These are phyloP conservation scores for Drosophila truncata DNA, from an alignment of 1,140 invertebrate species.

Conservation along the genomic window DNA sequence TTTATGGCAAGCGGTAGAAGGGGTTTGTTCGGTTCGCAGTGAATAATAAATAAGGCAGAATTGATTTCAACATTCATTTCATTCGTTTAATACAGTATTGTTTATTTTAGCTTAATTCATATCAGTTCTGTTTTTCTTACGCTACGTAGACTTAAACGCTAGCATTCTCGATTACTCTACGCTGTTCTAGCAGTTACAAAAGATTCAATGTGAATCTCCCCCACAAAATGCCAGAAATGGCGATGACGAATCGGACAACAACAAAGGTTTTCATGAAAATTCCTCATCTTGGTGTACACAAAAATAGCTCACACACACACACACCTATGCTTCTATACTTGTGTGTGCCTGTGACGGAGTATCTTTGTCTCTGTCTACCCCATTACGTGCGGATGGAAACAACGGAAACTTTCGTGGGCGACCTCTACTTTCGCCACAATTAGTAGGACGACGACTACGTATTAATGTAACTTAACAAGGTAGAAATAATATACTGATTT, in stretches of 20 bases:
- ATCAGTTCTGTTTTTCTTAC: conserved; percentile 70
- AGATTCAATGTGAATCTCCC: conserved; percentile 48
- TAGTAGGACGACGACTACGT: not conserved
- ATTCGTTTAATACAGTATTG: conserved; percentile 36
- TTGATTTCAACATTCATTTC: conserved; percentile 59
- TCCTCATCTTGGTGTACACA: conserved; percentile 57
- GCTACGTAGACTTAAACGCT: conserved; percentile 36
- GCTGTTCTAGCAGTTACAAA: conserved; percentile 10
- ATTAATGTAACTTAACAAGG: conserved; percentile 26
- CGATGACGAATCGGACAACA: conserved; percentile 47
- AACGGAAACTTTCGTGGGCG: conserved; percentile 1
- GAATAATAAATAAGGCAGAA: conserved; percentile 74
- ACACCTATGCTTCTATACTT: conserved; percentile 5
- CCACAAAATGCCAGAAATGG: conserved; percentile 10
- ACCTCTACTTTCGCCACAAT: conserved; percentile 6
- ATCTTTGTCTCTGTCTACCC: conserved; percentile 38
- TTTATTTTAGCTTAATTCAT: conserved; percentile 67
- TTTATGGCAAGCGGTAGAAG: conserved; percentile 44
- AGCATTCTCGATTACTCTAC: conserved; percentile 21
- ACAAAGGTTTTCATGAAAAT: conserved; percentile 23
- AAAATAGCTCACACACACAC: conserved; percentile 51
- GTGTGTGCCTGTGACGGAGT: conserved; percentile 10
- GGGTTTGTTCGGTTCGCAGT: conserved; percentile 5
- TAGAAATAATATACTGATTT: conserved; percentile 63
- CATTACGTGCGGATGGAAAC: conserved; percentile 9